Base-by-base conservation (phyloP, 2,113 vertebrate genomes). In the Chaenogobius annularis region DNA sequence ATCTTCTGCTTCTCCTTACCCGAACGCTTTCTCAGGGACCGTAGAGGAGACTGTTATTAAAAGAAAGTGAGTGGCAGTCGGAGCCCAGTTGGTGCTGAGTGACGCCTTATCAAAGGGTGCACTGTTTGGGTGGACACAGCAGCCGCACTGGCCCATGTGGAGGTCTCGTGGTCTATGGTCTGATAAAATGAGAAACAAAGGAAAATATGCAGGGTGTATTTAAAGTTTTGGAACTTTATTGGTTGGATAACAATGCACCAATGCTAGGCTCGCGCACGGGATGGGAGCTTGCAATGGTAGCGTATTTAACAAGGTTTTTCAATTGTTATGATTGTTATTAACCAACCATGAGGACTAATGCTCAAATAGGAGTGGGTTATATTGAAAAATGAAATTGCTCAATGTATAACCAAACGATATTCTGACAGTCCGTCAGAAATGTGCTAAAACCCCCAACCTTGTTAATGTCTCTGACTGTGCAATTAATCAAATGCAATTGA, bases 31-130 rank as follows among this genome's bases (percentile, higher is more conserved):
- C 74, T 88, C 66, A 77, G 76, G 70, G 78, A 55, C 71, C 54
- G 74, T 74, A 70, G 79, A 81, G 82, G 69, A 86, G 86, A 75
- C 55, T 87, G 85, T 83, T 90, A 87, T 83, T 83, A 83, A 87
- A 88, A 84, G 80, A 91, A 81, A 81, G 77, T 78, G 68, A 23
- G 69, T 71, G 84, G 89, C 82, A 80, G 82, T 84, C 66, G 46
- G 78, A 66, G 68, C 76, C 54, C 26, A 50, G 67, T 74, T 73
- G 75, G 81, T 85, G 86, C 19, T 83, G 85, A 91, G 73, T 89
- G 89, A 91, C 79, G 72, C 23, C 68, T 77, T 90, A 90, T 93
- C 88, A 92, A 90, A 92, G 90, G 82, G 76, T 23, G 54, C 66
- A 77, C 75, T 92, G 91, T 92, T 90, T 89, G 87, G 82, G 77